Evolutionary conservation across 2,888 invertebrate species (phyloP).

Genomic region (Megastigmus dorsalis): DNA sequence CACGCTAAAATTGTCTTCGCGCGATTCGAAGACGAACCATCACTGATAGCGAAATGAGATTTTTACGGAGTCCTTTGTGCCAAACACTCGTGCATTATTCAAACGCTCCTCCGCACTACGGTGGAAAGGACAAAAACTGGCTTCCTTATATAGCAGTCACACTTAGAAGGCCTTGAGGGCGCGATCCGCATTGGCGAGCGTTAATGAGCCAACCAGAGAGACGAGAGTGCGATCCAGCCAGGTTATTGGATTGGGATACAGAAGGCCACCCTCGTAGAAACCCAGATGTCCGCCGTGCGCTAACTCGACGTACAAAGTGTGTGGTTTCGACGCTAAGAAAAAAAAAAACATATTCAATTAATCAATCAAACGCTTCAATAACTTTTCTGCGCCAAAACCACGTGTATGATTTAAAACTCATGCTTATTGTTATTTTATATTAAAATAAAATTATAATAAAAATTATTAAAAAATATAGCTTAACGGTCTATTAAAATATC

Average conservation of each 20-base stretch:
- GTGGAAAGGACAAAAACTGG: neutral
- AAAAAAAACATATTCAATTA: conserved; percentile 50
- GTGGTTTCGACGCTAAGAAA: conserved; percentile 80
- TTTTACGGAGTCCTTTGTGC: conserved; percentile 6
- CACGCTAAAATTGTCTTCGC: neutral
- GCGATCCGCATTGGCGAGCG: conserved; percentile 77
- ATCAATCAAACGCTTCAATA: neutral
- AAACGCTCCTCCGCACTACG: neutral
- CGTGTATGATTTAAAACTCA: too few species aligned
- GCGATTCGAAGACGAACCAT: neutral
- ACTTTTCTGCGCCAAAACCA: too few species aligned
- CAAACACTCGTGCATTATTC: neutral
- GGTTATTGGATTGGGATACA: conserved; percentile 92
- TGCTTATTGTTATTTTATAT: neutral
- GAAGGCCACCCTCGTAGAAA: conserved; percentile 92
- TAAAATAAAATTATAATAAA: neutral
- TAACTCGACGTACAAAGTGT: conserved; percentile 85
- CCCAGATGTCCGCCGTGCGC: conserved; percentile 96
- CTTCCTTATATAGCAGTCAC: neutral
- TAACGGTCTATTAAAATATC: too few species aligned
- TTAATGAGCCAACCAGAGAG: conserved; percentile 85
- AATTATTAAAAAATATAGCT: neutral
- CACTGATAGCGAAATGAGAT: conserved; percentile 23
- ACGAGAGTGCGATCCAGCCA: conserved; percentile 95
- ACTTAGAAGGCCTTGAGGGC: conserved; percentile 68